Base-by-base conservation (phyloP, 2,888 invertebrate species). In the Acrocera orbiculus region DNA sequence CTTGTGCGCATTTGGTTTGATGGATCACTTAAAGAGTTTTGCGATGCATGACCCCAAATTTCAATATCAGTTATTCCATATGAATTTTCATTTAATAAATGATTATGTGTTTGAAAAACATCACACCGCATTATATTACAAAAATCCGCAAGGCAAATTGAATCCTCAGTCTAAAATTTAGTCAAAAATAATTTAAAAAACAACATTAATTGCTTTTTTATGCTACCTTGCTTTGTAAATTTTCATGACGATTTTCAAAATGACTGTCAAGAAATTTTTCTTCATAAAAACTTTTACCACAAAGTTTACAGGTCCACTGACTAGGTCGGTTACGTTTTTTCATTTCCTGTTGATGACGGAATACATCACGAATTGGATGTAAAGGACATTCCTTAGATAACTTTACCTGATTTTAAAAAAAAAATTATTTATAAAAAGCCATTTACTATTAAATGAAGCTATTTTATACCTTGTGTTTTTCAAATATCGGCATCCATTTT, bases 61-160 rank as follows among this genome's bases (percentile, higher is more conserved):
- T 83, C 82, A 42, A 83, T 71, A 49, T 83, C 83, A 6, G 83
- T 83, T 49, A 75, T 68, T 14, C 70, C 67, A 42, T 66, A 70
- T 27, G 70, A 68, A 48, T 73, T 73, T 40, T 73, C 75, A 42
- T 71, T 66, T 48, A 72, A 58, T 25, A 66, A 49, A 40, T 62
- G 67, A 40, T 80, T 79, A 53, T 80, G 76, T 39, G 76, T 74
- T 43, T 76, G 68, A 46, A 87, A 64, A 33, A 90, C 85, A 56
- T 89, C 86, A 61, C 92, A 92, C 46, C 92, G 73, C 79, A 92
- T 87, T 48, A 92, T 83, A 63, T 92, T 90, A 67, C 92, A 93
- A 63, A 81, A 90, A 60, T 90, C 87, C 32, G 89, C 86, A 50
- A 90, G 69, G 60, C 92, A 92, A 49, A 90, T 80, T 40, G 86